Percentiles rank a stretch among this genome's conserved stretches.
Conservation (phyloP, 2,888 invertebrate genomes). For the Crioceris asparagi region DNA sequence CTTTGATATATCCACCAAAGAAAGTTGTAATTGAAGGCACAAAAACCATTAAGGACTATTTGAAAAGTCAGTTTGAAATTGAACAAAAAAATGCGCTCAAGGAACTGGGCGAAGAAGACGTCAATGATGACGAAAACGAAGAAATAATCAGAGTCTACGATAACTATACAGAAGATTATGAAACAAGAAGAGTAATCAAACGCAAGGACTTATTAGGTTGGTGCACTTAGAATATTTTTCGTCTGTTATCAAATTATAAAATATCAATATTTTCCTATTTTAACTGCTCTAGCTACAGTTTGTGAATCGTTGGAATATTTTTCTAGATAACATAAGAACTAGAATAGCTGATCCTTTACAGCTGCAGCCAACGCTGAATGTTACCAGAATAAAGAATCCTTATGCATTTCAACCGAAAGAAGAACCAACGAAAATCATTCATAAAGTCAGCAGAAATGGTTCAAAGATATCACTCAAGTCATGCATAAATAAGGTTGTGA, state of each 20-base stretch:
- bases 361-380: constrained; percentile 16
- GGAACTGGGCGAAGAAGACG: constrained; percentile 12
- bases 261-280: no score
- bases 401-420: constrained; percentile 5
- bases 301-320: no score
- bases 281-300: no score
- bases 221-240: no score
- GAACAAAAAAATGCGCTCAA: constrained; percentile 12
- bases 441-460: constrained; percentile 26
- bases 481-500: constrained; percentile 35
- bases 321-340: constrained; percentile 3
- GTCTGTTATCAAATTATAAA: no score
- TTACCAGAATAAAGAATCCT: constrained; percentile 17
- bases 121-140: constrained; percentile 1
- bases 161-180: no score
- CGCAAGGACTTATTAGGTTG: no score
- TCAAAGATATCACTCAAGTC: constrained; percentile 38
- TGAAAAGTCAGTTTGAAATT: constrained; percentile 29
- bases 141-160: no score
- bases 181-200: no score
- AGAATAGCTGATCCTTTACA: constrained; percentile 6
- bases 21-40: constrained; percentile 45
- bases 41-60: constrained; percentile 26
- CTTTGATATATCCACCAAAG: constrained; percentile 46
- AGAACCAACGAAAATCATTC: constrained; percentile 24